Evolutionary conservation across 2,113 vertebrate genomes (phyloP).

Genomic region (Capricornis sumatraensis): DNA sequence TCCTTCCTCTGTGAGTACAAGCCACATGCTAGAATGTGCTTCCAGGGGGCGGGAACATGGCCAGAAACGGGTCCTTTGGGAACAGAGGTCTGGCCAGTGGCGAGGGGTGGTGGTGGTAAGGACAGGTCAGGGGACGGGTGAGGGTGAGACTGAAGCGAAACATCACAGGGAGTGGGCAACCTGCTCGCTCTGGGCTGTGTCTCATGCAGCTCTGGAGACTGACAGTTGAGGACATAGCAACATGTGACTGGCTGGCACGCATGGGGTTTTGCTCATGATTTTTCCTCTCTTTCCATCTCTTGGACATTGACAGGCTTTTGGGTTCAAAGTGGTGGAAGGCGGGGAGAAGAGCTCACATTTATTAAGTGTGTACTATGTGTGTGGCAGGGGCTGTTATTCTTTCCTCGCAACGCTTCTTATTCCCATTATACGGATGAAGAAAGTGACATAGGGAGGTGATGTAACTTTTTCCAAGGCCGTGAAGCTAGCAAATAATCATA

Average conservation of each 20-base stretch:
- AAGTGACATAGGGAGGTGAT: not conserved
- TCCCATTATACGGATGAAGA: slow-evolving; percentile 20
- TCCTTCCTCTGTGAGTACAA: slow-evolving; percentile 24
- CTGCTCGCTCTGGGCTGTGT: slow-evolving; percentile 26
- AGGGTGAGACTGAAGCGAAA: not conserved
- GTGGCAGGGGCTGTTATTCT: not conserved
- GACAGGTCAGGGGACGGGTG: not conserved
- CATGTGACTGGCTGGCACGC: not conserved
- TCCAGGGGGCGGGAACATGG: slow-evolving; percentile 40
- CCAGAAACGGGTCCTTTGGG: slow-evolving; percentile 50
- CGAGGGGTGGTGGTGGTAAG: not conserved
- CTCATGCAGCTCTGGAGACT: slow-evolving; percentile 19
- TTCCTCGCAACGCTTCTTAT: not conserved
- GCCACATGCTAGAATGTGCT: slow-evolving; percentile 50
- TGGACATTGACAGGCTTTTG: not conserved
- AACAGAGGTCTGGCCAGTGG: slow-evolving; percentile 35
- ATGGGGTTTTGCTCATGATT: not conserved
- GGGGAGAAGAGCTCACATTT: not conserved
- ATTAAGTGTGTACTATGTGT: not conserved
- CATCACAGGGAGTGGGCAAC: not conserved
- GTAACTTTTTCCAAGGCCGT: not conserved
- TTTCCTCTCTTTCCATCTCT: not conserved
- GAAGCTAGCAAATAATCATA: not conserved
- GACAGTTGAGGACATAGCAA: not conserved
- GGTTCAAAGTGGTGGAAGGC: not conserved